These are phyloP conservation scores for Aplodontia rufa DNA, from an alignment of 2,113 vertebrate species.

Conservation along the genomic window DNA sequence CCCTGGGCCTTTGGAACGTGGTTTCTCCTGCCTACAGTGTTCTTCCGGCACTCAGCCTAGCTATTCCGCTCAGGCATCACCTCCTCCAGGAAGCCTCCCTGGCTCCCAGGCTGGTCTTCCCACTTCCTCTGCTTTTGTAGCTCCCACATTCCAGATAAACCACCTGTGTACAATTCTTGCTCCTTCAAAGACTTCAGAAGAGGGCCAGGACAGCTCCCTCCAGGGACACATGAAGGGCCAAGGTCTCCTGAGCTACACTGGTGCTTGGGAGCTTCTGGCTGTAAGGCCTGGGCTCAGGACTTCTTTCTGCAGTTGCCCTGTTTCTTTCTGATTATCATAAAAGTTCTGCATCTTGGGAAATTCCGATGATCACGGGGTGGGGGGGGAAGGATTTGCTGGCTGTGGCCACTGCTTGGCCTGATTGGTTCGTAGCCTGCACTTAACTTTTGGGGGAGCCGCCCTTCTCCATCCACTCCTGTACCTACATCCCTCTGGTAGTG, in stretches of 20 bases:
- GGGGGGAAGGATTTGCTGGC: not conserved
- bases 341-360: not conserved
- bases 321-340: not conserved
- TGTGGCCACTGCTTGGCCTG: not conserved
- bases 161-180: not conserved
- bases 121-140: not conserved
- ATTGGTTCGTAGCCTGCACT: not conserved
- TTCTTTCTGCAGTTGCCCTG: not conserved
- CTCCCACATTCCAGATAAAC: not conserved
- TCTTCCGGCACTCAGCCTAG: not conserved
- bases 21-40: not conserved
- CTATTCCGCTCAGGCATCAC: not conserved
- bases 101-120: not conserved
- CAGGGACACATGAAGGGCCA: not conserved
- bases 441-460: not conserved
- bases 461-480: not conserved
- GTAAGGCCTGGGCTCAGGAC: not conserved
- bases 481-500: not conserved
- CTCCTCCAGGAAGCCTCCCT: slow-evolving; percentile 19
- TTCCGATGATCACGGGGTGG: not conserved
- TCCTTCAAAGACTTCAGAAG: not conserved
- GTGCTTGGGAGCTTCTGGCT: not conserved
- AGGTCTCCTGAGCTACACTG: not conserved
- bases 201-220: not conserved
- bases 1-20: not conserved